Evolutionary conservation across 2,888 invertebrate species (phyloP).

Genomic region (Octonoba sinensis): DNA sequence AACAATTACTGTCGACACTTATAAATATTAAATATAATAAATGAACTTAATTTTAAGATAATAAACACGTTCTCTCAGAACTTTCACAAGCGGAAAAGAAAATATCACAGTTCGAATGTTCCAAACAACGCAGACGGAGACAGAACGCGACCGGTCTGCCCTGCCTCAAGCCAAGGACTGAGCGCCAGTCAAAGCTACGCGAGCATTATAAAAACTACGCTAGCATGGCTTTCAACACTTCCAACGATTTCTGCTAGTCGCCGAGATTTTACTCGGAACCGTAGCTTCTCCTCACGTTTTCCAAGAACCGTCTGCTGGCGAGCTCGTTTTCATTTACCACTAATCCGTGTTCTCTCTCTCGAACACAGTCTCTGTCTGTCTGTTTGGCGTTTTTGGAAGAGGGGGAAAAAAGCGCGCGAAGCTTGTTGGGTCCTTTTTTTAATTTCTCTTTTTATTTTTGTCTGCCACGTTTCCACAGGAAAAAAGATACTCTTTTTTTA

Average conservation of each 20-base stretch:
- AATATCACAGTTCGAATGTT: neutral
- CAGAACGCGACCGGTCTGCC: neutral
- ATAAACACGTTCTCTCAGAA: slow-evolving; percentile 3
- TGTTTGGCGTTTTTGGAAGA: slow-evolving; percentile 11
- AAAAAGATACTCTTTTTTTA: too few relatives aligned
- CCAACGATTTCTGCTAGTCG: slow-evolving; percentile 45
- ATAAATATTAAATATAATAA: neutral
- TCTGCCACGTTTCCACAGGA: too few relatives aligned
- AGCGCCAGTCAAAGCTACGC: neutral
- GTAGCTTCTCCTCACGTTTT: slow-evolving; percentile 37
- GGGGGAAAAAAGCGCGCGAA: slow-evolving; percentile 16
- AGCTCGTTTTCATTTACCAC: slow-evolving; percentile 49
- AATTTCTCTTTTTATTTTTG: too few relatives aligned
- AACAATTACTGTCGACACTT: slow-evolving; percentile 4
- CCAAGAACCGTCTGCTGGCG: slow-evolving; percentile 33
- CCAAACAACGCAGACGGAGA: neutral
- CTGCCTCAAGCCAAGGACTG: neutral
- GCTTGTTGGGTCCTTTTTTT: neutral
- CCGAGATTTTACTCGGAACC: slow-evolving; percentile 52
- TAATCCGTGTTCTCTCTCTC: slow-evolving; percentile 21
- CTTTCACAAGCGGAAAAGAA: neutral
- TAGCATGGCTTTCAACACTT: slow-evolving; percentile 55
- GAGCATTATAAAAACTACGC: slow-evolving; percentile 44
- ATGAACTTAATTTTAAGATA: neutral
- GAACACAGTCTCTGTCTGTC: slow-evolving; percentile 3